Evolutionary conservation across 2,797 vertebrate genomes (phyloP), one percentile per base, ranked within the genome.

Genomic region (Microctenopoma stevenorrisi): DNA sequence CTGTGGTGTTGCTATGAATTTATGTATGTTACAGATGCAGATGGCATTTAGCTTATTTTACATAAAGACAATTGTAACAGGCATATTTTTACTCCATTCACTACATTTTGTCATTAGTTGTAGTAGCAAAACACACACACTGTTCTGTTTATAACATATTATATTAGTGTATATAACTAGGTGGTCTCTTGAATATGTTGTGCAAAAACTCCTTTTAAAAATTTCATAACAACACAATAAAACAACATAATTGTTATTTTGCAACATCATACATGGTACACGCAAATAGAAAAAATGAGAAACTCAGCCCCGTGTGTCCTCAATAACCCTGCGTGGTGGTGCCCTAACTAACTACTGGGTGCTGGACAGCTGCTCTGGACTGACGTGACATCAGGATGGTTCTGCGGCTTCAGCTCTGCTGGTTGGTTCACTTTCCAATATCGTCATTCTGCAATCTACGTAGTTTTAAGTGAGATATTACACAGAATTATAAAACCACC

Each of bases 301-400:
- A 72, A 28, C 49, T 16, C 22, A 4, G 30, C 59, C 56, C 46
- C 30, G 57, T 3, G 8, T 78, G 87, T 66, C 81, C 83, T 85
- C 82, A 65, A 7, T 84, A 72, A 85, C 77, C 80, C 69, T 14
- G 38, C 63, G 26, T 67, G 82, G 77, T 68, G 80, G 69, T 69
- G 68, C 68, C 74, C 18, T 18, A 18, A 18, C 71, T 84, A 80
- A 87, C 65, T 84, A 79, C 79, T 85, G 80, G 84, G 76, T 76
- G 52, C 76, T 81, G 62, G 66, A 51, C 70, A 48, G 70, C 79
- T 76, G 80, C 79, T 82, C 47, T 61, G 79, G 52, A 50, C 61
- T 80, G 78, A 72, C 64, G 67, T 59, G 68, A 77, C 76, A 68
- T 82, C 60, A 64, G 51, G 25, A 53, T 52, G 57, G 35, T 62